phyloP scores from a whole-genome alignment of 2,888 invertebrate genomes.

The Sphecodes monilicornis region DNA sequence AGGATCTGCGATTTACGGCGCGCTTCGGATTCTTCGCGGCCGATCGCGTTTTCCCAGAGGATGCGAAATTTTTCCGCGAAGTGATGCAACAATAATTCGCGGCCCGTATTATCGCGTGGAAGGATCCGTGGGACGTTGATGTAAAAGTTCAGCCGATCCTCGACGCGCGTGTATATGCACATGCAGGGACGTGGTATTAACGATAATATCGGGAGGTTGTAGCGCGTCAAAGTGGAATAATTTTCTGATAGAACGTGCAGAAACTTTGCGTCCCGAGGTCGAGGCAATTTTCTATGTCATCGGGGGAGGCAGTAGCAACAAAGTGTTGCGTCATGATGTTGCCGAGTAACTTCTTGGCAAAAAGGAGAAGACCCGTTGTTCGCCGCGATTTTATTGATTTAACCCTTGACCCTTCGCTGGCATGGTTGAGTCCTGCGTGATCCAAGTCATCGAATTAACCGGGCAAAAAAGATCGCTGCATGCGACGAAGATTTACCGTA shows the following conservation, averaged over 20 bases:
- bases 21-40: background rate
- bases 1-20: background rate
- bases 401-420: slow-evolving; percentile 5
- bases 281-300: slow-evolving; percentile 38
- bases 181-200: background rate
- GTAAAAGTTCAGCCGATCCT: background rate
- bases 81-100: background rate
- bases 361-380: background rate
- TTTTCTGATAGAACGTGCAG: slow-evolving; percentile 28
- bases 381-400: background rate
- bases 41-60: background rate
- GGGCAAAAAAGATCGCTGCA: background rate
- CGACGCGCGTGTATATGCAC: background rate
- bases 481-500: background rate
- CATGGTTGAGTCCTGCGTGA: background rate
- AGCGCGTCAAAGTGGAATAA: slow-evolving; percentile 18
- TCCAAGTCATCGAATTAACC: background rate
- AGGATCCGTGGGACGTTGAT: slow-evolving; percentile 1
- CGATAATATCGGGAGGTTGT: background rate
- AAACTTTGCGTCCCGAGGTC: slow-evolving; percentile 28
- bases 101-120: background rate
- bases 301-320: slow-evolving; percentile 50
- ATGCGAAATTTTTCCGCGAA: background rate
- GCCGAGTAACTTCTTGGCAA: background rate
- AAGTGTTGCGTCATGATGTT: slow-evolving; percentile 41